A percentile compares a stretch with the other conserved stretches of the same genome.
Evolutionary conservation across 1,140 invertebrate genomes (phyloP).

Genomic region (Zaprionus kolodkinae): DNA sequence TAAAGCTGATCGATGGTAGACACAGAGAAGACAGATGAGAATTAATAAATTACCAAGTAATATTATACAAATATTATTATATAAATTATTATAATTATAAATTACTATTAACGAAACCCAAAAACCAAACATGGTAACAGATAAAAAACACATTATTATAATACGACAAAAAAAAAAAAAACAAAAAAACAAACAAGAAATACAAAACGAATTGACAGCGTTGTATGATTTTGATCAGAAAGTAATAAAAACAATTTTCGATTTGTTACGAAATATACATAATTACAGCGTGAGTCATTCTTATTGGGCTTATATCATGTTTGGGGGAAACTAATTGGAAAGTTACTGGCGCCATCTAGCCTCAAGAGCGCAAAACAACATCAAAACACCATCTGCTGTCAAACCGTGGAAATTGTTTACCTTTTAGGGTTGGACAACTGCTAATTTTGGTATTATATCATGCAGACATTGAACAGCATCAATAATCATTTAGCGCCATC

Average conservation of each 20-base stretch:
- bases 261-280: slow-evolving; percentile 84
- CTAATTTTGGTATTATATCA: neutral
- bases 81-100: slow-evolving; percentile 82
- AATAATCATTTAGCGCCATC: neutral
- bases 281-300: slow-evolving; percentile 46
- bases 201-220: slow-evolving; percentile 81
- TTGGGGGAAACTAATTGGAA: neutral
- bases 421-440: neutral
- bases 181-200: slow-evolving; percentile 40
- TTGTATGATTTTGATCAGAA: slow-evolving; percentile 84
- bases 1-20: slow-evolving; percentile 31
- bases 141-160: slow-evolving; percentile 56
- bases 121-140: slow-evolving; percentile 50
- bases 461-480: neutral
- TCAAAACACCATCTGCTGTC: neutral
- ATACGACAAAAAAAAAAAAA: slow-evolving; percentile 57
- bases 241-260: slow-evolving; percentile 84
- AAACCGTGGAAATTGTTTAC: neutral
- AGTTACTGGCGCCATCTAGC: neutral
- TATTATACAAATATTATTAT: slow-evolving; percentile 83
- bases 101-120: slow-evolving; percentile 73
- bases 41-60: slow-evolving; percentile 83
- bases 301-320: neutral
- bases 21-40: slow-evolving; percentile 42
- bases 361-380: neutral